Percentiles rank a stretch among this genome's conserved stretches.
These are phyloP conservation scores for Anolis apletophallus DNA, from an alignment of 2,797 vertebrate species.

Conservation along the genomic window DNA sequence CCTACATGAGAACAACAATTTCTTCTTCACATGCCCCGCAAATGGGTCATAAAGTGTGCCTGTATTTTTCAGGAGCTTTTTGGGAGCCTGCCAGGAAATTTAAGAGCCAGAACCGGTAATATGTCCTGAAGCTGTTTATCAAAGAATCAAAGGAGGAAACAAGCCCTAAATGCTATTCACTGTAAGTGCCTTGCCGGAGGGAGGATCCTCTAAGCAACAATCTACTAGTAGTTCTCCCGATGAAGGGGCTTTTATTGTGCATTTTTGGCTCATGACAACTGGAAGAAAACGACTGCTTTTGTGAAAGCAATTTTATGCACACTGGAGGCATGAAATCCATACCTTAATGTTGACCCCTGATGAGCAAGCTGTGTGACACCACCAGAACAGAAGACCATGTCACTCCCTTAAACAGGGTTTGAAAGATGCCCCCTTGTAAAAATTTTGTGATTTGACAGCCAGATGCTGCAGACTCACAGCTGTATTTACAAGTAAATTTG, in stretches of 20 bases:
- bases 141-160: background rate
- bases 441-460: background rate
- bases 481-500: background rate
- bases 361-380: background rate
- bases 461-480: background rate
- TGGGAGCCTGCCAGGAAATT: background rate
- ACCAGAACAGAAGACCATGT: background rate
- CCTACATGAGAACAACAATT: constrained; percentile 30
- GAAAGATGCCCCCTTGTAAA: background rate
- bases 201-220: background rate
- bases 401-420: background rate
- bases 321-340: background rate
- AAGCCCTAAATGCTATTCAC: background rate
- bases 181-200: background rate
- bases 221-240: too few species aligned
- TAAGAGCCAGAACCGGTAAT: background rate
- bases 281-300: background rate
- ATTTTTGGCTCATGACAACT: background rate
- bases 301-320: background rate
- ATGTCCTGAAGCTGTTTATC: background rate
- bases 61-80: background rate
- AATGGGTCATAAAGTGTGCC: background rate
- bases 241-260: background rate
- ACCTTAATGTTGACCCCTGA: too few species aligned
- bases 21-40: constrained; percentile 17